Percentiles rank a stretch among this genome's conserved stretches.
Evolutionary conservation across 30 jellyfish, hydroid and myxozoan genomes (phyloP).

Genomic region (Calvadosia cruxmelitensis): DNA sequence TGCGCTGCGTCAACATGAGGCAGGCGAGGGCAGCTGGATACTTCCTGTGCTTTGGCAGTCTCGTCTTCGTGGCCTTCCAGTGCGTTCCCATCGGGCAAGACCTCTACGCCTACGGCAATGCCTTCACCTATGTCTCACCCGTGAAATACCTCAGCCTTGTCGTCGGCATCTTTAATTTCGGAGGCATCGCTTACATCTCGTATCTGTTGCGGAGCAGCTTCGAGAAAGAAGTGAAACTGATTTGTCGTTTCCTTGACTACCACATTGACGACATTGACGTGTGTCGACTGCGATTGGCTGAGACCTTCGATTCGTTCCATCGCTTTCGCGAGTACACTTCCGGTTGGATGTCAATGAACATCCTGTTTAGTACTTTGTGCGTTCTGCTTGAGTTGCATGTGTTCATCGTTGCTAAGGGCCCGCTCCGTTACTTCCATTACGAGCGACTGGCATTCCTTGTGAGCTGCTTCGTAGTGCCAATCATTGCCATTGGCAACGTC

Average conservation of each 20-base stretch:
- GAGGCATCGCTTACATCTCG: slow-evolving; percentile 76
- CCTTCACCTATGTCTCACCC: slow-evolving; percentile 38
- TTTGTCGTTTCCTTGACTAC: slow-evolving; percentile 45
- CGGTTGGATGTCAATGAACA: slow-evolving; percentile 96
- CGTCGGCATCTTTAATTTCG: slow-evolving; percentile 75
- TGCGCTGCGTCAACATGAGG: slow-evolving; percentile 90
- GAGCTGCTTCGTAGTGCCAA: slow-evolving; percentile 80
- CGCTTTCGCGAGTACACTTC: slow-evolving; percentile 90
- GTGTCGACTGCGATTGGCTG: slow-evolving; percentile 93
- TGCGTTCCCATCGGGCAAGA: slow-evolving; percentile 56
- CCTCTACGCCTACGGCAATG: slow-evolving; percentile 59
- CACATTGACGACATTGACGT: slow-evolving; percentile 76
- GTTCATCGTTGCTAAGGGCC: slow-evolving; percentile 70
- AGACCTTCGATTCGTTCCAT: slow-evolving; percentile 84
- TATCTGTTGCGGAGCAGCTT: slow-evolving; percentile 80
- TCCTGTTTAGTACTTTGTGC: slow-evolving; percentile 59
- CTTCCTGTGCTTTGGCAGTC: slow-evolving; percentile 56
- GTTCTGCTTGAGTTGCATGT: slow-evolving; percentile 75
- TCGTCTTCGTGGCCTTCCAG: slow-evolving; percentile 72
- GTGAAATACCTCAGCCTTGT: slow-evolving; percentile 51
- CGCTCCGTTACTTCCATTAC: slow-evolving; percentile 54
- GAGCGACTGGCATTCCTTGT: slow-evolving; percentile 69
- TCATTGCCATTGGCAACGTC: slow-evolving; percentile 84
- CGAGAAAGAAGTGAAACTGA: slow-evolving; percentile 91
- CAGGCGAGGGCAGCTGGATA: slow-evolving; percentile 92